Conservation (phyloP, 1,140 invertebrate species). For the Caenorhabditis inopinata region DNA sequence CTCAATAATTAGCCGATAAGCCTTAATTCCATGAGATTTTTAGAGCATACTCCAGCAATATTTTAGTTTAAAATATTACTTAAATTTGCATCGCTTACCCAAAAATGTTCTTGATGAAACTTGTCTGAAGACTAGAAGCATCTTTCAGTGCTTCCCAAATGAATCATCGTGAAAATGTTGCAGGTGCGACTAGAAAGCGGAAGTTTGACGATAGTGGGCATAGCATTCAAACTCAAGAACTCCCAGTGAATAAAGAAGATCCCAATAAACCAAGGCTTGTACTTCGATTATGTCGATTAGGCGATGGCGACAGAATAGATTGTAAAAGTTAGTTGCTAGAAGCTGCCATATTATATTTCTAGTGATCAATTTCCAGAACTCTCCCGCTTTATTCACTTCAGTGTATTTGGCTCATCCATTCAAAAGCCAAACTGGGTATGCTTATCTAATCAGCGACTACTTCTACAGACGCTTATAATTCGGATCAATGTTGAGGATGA, state of each 20-base stretch:
- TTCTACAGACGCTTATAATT: background rate
- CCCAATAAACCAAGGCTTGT: background rate
- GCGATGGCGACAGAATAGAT: background rate
- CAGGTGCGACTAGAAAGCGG: background rate
- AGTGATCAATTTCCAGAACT: background rate
- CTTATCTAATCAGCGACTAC: background rate
- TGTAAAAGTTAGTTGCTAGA: background rate
- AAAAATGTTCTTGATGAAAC: too few species aligned
- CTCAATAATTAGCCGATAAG: too few species aligned
- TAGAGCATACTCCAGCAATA: too few species aligned
- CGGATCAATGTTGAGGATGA: background rate
- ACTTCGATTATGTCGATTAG: background rate
- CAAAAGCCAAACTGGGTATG: background rate
- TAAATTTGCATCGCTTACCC: too few species aligned
- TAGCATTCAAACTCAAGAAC: background rate
- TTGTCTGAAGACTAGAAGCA: too few species aligned
- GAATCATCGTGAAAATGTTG: too few species aligned
- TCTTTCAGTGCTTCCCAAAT: too few species aligned
- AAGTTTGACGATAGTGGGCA: too few species aligned
- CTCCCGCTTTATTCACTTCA: background rate
- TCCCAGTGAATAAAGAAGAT: background rate
- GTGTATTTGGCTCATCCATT: background rate
- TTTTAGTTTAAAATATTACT: too few species aligned
- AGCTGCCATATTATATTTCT: too few species aligned
- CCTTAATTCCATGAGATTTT: too few species aligned